phyloP scores from a whole-genome alignment of 1,140 invertebrate genomes.

The Drosophila subobscura region DNA sequence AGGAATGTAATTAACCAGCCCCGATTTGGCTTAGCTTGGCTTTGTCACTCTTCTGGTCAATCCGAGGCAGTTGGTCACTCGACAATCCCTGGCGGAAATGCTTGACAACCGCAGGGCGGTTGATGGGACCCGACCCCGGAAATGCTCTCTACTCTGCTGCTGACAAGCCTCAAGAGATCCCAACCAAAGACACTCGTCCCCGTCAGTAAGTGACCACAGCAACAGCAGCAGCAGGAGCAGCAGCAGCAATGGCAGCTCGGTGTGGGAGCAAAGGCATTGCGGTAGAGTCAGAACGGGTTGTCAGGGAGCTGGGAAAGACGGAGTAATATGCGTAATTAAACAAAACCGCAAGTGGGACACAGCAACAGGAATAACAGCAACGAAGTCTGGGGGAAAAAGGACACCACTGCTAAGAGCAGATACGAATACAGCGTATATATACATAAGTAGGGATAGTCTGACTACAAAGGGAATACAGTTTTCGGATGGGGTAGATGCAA shows the following conservation, averaged over 20 bases:
- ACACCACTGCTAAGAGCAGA: slow-evolving; percentile 48
- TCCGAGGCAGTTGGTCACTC: slow-evolving; percentile 47
- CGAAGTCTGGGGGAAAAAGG: slow-evolving; percentile 29
- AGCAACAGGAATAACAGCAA: slow-evolving; percentile 47
- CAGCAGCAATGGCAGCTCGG: not conserved
- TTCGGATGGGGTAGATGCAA: not conserved
- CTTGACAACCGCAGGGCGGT: slow-evolving; percentile 53
- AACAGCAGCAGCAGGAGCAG: slow-evolving; percentile 23
- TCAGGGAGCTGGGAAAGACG: slow-evolving; percentile 21
- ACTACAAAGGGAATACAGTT: slow-evolving; percentile 2
- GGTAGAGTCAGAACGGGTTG: not conserved
- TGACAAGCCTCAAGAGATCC: slow-evolving; percentile 64
- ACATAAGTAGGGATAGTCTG: too few species aligned
- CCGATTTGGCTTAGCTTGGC: slow-evolving; percentile 47
- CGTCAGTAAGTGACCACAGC: slow-evolving; percentile 67
- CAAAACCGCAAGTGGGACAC: slow-evolving; percentile 74
- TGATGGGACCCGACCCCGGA: slow-evolving; percentile 29
- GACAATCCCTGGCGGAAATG: slow-evolving; percentile 62
- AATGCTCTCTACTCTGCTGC: slow-evolving; percentile 56
- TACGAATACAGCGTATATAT: slow-evolving; percentile 34
- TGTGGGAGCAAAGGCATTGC: slow-evolving; percentile 8
- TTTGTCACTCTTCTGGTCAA: slow-evolving; percentile 35
- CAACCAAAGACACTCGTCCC: slow-evolving; percentile 60
- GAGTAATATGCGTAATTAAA: slow-evolving; percentile 80
- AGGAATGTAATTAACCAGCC: slow-evolving; percentile 74